phyloP scores from a whole-genome alignment of 1,140 invertebrate genomes.

The Acromyrmex charruanus region DNA sequence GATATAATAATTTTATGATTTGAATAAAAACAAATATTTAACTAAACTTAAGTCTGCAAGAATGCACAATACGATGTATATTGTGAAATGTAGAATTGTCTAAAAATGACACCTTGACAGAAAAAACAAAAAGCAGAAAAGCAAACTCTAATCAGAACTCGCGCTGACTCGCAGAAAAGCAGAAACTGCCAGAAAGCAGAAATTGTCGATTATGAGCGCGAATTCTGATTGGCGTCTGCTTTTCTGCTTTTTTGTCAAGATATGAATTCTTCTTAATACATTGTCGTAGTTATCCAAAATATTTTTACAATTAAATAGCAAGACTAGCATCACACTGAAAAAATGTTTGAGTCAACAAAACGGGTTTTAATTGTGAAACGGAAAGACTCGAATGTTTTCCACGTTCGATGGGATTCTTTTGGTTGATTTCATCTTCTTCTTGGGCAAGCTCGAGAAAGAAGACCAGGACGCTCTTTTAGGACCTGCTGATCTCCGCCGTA shows the following conservation, averaged over 20 bases:
- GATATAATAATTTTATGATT: neutral
- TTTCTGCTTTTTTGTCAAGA: too few relatives aligned
- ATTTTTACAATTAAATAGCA: neutral
- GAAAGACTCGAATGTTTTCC: conserved; percentile 44
- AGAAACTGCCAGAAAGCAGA: too few relatives aligned
- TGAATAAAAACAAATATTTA: conserved; percentile 7
- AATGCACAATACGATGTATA: neutral
- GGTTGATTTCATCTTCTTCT: neutral
- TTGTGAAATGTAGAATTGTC: neutral
- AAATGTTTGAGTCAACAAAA: neutral
- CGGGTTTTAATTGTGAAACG: conserved; percentile 63
- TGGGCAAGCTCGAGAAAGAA: neutral
- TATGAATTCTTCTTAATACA: neutral
- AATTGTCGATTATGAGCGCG: too few relatives aligned
- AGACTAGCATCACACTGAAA: neutral
- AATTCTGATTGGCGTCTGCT: too few relatives aligned
- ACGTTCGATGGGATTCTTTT: neutral
- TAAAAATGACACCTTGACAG: neutral
- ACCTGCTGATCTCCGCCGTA: neutral
- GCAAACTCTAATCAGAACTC: too few relatives aligned
- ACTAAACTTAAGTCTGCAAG: neutral
- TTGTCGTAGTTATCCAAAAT: neutral
- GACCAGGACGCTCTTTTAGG: conserved; percentile 6
- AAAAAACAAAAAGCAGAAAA: too few relatives aligned
- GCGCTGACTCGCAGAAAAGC: too few relatives aligned